Base-by-base conservation (phyloP, 2,113 vertebrate genomes). In the Mustela lutreola region DNA sequence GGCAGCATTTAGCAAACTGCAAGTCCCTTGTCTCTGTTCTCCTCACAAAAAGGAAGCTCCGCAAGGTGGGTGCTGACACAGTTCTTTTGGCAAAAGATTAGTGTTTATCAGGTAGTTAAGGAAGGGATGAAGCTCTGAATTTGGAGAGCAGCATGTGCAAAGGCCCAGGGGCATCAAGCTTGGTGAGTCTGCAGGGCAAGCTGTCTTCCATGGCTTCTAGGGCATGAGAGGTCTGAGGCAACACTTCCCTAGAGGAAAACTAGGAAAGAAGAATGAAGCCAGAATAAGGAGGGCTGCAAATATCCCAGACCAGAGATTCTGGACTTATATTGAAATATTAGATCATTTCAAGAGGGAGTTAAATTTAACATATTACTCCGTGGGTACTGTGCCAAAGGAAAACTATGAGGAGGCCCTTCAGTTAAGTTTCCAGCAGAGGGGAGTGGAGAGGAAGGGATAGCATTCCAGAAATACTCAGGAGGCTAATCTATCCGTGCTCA, bases 221-320 rank as follows among this genome's bases (percentile, higher is more conserved):
- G 33, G 5, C 16, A 10, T 26, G 31, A 42, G 5, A 31, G 22
- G n/a, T 19, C 39, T 24, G 80, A 45, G 33, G 21, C 7, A 7
- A 39, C 39, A 12, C 11, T 16, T 4, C 11, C n/a, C 21, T 5
- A 33, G 39, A 60, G 6, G 81, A 42, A 36, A 8, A 15, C 56
- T 71, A 36, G 60, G 26, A 5, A 70, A 45, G 7, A 60, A 18
- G 31, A 33, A 15, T 21, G 5, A 48, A 33, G 18, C 11, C 28
- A 50, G 42, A 33, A 21, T 4, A 22, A 79, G 48, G 18, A 28
- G 11, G 58, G 4, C 24, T 16, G 0, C 10, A 36, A 11, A 28
- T 6, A 2, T 1, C 2, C 39, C 33, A 16, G 28, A 2, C 26
- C 1, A 8, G 42, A 33, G 24, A 28, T 42, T 14, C 0, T 18